Base-by-base conservation (phyloP, 2,888 invertebrate genomes). In the Drosophila helvetica region DNA sequence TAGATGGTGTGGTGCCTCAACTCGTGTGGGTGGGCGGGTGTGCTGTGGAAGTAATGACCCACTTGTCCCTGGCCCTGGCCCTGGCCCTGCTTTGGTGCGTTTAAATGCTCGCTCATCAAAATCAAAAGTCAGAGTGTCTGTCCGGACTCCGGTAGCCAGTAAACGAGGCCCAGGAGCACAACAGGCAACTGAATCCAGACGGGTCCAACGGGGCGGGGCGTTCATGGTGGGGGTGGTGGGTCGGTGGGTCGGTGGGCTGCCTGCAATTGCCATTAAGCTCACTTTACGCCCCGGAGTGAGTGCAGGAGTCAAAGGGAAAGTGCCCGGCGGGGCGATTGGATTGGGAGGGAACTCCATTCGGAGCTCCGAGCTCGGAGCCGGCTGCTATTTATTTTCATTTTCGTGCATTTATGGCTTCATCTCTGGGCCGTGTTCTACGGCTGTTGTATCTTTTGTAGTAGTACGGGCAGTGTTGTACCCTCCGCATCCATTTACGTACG, bases 341-440 rank as follows among this genome's bases (percentile, higher is more conserved):
- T 62, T 42, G 19, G 45, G 57, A 52, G 17, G 27, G 27, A 27
- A 7, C 17, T 25, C 18, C 51, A 51, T 17, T 27, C 8, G 30
- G 3, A 10, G 30, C 30, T 30, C 30, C 5, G 3, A 4, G 10
- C 30, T 30, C 10, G 9, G 71, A 46, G 61, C 83, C 84, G 71
- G 74, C 84, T 88, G 88, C 86, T 88, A 80, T 84, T 83, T 86
- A 88, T 88, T 86, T 84, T 83, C 86, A 88, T 88, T 84, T 86
- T 83, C 86, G 75, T 80, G 69, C 83, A 88, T 88, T 84, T 88
- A 88, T 88, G 83, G 86, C 86, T 86, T 82, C 79, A 84, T 85
- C 75, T 72, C 73, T 67, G 46, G 48, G n/a, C 45, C 8, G 6
- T 38, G 15, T 15, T 6, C 15, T 22, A 22, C 22, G 22, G 22